phyloP scores from a whole-genome alignment of 2,113 vertebrate genomes.

The Bombycilla garrulus region DNA sequence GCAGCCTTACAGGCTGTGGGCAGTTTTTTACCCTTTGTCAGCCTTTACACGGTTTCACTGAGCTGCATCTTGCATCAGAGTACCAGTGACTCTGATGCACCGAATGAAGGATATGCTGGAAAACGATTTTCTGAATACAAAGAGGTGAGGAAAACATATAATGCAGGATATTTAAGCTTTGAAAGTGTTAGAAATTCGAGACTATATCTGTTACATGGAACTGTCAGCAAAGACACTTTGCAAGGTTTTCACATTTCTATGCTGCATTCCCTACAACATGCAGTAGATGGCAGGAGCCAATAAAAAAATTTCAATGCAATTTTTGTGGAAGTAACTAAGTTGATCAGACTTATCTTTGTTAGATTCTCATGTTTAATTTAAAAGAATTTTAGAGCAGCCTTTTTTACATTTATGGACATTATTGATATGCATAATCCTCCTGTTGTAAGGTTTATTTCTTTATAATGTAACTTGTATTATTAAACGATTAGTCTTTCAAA shows the following conservation, averaged over 20 bases:
- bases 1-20: not conserved
- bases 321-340: not conserved
- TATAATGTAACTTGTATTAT: constrained; percentile 28
- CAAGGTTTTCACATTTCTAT: not conserved
- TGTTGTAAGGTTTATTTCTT: not conserved
- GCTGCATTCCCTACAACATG: not conserved
- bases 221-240: not conserved
- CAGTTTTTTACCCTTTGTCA: not conserved
- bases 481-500: constrained; percentile 40
- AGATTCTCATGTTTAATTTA: constrained; percentile 24
- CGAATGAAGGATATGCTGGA: not conserved
- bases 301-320: not conserved
- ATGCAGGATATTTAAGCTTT: not conserved
- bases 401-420: not conserved
- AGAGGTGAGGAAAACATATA: not conserved
- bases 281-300: constrained; percentile 61
- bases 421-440: not conserved
- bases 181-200: not conserved
- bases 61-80: rapidly evolving
- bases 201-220: not conserved
- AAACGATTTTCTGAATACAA: not conserved
- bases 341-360: not conserved
- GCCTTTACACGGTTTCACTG: not conserved
- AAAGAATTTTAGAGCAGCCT: not conserved
- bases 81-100: not conserved